A percentile compares a stretch with the other conserved stretches of the same genome.
Conservation (phyloP, 2,113 vertebrate species). For the Symphodus melops region DNA sequence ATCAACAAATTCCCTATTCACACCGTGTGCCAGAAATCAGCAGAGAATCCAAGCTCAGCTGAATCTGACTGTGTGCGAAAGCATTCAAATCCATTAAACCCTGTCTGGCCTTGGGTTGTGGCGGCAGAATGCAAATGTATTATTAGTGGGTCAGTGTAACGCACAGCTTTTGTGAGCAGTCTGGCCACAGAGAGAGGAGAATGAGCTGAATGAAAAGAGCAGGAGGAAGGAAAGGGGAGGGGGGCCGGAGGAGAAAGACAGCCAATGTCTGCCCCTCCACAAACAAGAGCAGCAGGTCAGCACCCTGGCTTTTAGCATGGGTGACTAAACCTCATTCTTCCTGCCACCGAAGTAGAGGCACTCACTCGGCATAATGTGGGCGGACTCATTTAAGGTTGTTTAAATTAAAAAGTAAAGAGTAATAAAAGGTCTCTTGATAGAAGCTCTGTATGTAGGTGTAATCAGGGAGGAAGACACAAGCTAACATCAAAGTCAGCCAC, state of each 20-base stretch:
- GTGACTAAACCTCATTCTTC: slow-evolving; percentile 51
- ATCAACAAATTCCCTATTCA: slow-evolving; percentile 10
- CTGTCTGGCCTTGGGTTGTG: slow-evolving; percentile 23
- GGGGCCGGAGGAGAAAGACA: slow-evolving; percentile 32
- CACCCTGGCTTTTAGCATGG: slow-evolving; percentile 45
- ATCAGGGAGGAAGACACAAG: background rate
- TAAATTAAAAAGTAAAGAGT: slow-evolving; percentile 8
- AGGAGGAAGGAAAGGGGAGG: slow-evolving; percentile 6
- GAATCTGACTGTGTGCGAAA: slow-evolving; percentile 25
- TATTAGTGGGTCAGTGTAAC: slow-evolving; percentile 64
- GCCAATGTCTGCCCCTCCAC: slow-evolving; percentile 45
- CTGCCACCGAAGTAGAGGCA: slow-evolving; percentile 31
- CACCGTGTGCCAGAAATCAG: slow-evolving; percentile 5
- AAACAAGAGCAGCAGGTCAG: slow-evolving; percentile 67
- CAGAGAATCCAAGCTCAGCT: slow-evolving; percentile 9
- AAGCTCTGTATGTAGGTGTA: background rate
- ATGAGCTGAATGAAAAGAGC: slow-evolving; percentile 40
- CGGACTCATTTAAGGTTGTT: slow-evolving; percentile 40
- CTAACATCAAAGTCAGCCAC: slow-evolving; percentile 25
- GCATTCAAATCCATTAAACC: slow-evolving; percentile 28
- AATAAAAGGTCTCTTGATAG: slow-evolving; percentile 41
- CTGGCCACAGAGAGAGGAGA: slow-evolving; percentile 43
- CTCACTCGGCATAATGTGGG: slow-evolving; percentile 22
- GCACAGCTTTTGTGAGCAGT: slow-evolving; percentile 51
- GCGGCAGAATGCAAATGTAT: slow-evolving; percentile 60